Percentiles rank a stretch among this genome's conserved stretches.
phyloP scores from a whole-genome alignment of 2,113 vertebrate species.

The Rhineura floridana region DNA sequence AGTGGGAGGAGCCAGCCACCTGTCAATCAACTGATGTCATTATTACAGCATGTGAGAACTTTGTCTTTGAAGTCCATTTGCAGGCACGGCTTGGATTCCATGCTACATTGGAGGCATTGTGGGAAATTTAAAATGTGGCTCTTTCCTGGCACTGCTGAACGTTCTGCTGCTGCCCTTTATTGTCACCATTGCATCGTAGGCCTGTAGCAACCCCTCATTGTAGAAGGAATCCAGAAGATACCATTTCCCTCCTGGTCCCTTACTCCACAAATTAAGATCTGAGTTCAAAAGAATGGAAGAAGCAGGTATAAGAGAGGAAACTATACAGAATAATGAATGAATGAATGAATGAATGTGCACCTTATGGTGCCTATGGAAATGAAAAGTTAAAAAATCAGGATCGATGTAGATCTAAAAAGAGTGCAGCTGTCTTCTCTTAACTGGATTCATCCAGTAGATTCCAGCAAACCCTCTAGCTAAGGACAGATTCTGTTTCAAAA shows the following conservation, averaged over 20 bases:
- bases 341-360: too few species aligned
- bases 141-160: too few species aligned
- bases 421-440: neutral
- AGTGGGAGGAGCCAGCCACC: too few species aligned
- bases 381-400: neutral
- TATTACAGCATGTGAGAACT: too few species aligned
- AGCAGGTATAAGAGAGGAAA: neutral
- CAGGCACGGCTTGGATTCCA: too few species aligned
- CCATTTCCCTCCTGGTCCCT: neutral
- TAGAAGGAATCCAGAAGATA: too few species aligned
- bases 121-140: neutral
- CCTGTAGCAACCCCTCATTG: too few species aligned
- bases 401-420: neutral
- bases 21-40: too few species aligned
- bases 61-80: too few species aligned
- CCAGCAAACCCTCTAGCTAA: neutral
- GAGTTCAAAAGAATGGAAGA: neutral
- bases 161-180: neutral
- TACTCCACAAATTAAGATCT: neutral
- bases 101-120: neutral
- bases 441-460: neutral
- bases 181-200: too few species aligned
- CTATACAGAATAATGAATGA: neutral
- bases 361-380: too few species aligned
- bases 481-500: neutral